Evolutionary conservation across 35 echinoderm and acorn worm genomes (phyloP), one percentile per base, ranked within the genome.

Genomic region (Lytechinus variegatus): DNA sequence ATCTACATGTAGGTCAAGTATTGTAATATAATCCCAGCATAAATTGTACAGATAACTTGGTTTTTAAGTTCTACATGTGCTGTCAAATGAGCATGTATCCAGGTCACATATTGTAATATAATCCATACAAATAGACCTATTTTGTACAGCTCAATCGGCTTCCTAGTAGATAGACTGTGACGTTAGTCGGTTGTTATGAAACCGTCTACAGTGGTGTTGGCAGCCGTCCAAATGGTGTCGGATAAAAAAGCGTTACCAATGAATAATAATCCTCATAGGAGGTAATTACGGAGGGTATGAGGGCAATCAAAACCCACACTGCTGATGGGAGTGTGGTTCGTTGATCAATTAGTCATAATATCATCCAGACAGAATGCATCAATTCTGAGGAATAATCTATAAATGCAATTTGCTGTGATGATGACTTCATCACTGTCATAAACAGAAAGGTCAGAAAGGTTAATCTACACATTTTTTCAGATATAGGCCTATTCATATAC

Each of bases 341-440:
- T 79, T 79, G n/a, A 79, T 79, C 19, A 79, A 79, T 79, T 79
- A 79, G 66, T 79, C 66, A 79, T 79, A 79, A 79, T 79, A 79
- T 79, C n/a, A 79, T 79, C 19, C n/a, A 21, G n/a, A 79, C 21
- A 79, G 6, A 79, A 79, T 79, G 7, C 9, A 16, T 79, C 1
- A 79, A 79, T 79, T n/a, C 16, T 79, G n/a, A 16, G n/a, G 2
- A 79, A 79, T 79, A 79, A 79, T 79, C 66, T 16, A 79, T 79
- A n/a, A 1, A 79, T 79, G n/a, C 7, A 79, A 79, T 79, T 19
- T 79, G 66, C n/a, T 6, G 66, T 79, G 21, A 8, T 79, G 66
- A 79, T 79, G 66, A 79, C 66, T 79, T 79, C 21, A 79, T 79
- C 66, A 79, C 66, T 79, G 66, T 79, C 66, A 79, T 6, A 79